Percentiles rank a stretch among this genome's conserved stretches.
Conservation (phyloP, 2,888 invertebrate species). For the Autographa gamma region DNA sequence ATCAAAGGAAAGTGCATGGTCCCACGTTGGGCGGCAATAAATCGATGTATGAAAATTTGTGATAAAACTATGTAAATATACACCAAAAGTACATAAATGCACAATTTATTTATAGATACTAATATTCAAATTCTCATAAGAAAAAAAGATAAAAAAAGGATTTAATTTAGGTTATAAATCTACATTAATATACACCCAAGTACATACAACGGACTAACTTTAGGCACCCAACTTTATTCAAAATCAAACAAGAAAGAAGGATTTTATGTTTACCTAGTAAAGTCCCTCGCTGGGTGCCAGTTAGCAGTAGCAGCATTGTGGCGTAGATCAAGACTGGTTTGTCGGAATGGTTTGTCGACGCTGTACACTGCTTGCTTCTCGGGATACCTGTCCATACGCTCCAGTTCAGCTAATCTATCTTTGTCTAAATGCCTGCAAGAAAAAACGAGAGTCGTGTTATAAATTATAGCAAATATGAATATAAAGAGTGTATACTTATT, state of each 20-base stretch:
- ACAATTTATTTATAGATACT: too few relatives aligned
- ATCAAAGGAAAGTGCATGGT: background rate
- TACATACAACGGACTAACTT: too few relatives aligned
- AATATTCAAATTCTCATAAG: too few relatives aligned
- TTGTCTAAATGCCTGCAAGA: constrained; percentile 83
- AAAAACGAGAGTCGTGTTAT: background rate
- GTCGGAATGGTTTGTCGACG: constrained; percentile 86
- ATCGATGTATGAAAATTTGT: background rate
- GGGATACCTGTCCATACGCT: constrained; percentile 84
- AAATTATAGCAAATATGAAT: too few relatives aligned
- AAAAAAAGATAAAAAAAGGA: too few relatives aligned
- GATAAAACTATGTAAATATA: too few relatives aligned
- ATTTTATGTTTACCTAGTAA: constrained; percentile 76
- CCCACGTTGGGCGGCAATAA: constrained; percentile 24
- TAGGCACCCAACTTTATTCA: too few relatives aligned
- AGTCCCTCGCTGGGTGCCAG: constrained; percentile 86
- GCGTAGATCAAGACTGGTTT: constrained; percentile 85
- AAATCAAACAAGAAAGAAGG: too few relatives aligned
- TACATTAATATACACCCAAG: too few relatives aligned
- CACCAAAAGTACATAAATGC: too few relatives aligned
- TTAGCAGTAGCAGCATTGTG: constrained; percentile 76
- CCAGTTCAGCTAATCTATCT: constrained; percentile 82
- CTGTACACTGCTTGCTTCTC: constrained; percentile 88
- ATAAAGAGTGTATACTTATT: too few relatives aligned
- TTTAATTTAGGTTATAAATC: too few relatives aligned